phyloP scores from a whole-genome alignment of 64 coral and sea anemone species.

The Catalaphyllia jardinei region DNA sequence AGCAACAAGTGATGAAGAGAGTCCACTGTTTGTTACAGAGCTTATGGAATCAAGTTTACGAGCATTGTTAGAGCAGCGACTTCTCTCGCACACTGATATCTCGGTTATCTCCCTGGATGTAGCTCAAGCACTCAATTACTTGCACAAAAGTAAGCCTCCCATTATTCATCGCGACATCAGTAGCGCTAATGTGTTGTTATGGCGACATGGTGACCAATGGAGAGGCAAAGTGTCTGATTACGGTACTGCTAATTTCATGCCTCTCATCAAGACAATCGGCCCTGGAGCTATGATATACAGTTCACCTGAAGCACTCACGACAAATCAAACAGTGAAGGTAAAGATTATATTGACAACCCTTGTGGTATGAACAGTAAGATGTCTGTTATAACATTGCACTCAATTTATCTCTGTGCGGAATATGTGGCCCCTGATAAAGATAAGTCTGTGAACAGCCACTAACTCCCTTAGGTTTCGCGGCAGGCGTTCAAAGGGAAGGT shows the following conservation, averaged over 20 bases:
- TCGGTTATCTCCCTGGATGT: conserved; percentile 13
- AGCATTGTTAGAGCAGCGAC: neutral
- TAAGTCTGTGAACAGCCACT: no score
- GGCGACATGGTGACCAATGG: conserved; percentile 11
- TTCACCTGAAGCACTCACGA: conserved; percentile 29
- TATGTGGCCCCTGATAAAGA: no score
- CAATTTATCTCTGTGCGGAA: no score
- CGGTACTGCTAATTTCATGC: conserved; percentile 13
- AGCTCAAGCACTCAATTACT: conserved; percentile 27
- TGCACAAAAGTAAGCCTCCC: conserved; percentile 6
- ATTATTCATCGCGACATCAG: conserved; percentile 42
- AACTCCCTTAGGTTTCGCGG: no score
- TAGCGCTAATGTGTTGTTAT: conserved; percentile 53
- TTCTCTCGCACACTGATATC: neutral
- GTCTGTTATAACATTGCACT: no score
- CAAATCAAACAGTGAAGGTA: conserved; percentile 47
- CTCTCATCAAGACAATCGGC: neutral
- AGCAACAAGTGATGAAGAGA: neutral
- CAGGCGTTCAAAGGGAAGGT: no score
- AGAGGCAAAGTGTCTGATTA: conserved; percentile 51
- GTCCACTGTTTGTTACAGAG: conserved; percentile 43
- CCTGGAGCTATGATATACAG: neutral
- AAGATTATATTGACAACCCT: neutral
- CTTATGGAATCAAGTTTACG: conserved; percentile 63
- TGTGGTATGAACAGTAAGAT: no score